Base-by-base conservation (phyloP, 1,140 invertebrate genomes). In the Liolophura sinensis region DNA sequence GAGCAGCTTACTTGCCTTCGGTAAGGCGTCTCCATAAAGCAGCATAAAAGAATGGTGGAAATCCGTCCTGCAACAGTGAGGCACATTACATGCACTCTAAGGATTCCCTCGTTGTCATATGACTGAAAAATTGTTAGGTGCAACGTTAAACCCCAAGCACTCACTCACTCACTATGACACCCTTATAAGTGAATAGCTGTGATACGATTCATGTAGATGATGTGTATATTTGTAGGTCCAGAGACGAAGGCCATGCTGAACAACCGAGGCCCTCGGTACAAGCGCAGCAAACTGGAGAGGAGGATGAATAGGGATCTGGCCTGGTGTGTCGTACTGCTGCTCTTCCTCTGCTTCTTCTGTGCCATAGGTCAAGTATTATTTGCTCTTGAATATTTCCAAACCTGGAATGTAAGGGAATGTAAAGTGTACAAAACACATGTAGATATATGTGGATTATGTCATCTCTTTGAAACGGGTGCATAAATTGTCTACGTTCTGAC, bases 221-320 rank as follows among this genome's bases (percentile, higher is more conserved):
- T 54, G 9, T 50, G 52, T 64, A 70, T 22, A 64, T 68, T 80
- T 79, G 46, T 73, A 92, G 93, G 96, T 71, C 94, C 96, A 84
- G 96, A 99, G 87, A 97, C 96, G 1, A 99, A 98, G 86, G 94
- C 96, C 1, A 96, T 98, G 93, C 88, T 98, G 22, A 98, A 98
- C 84, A 98, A 98, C 84, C 93, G 94, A 70, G 95, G 95, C 64
- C 95, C 95, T 66, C 88, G 96, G 70, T 97, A 98, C 84, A 99
- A 98, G 85, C 89, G 94, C 71, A 97, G 95, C 57, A 90, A 91
- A 61, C 86, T 98, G 60, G 97, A 99, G 84, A 88, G 91, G 68
- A 90, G 92, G 82, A 97, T 98, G 91, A 98, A 99, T 86, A 89
- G 91, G 60, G 95, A 98, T 85, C 93, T 98, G 31, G 90, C 98